phyloP scores from a whole-genome alignment of 2,113 vertebrate genomes.

The Nanorana parkeri region DNA sequence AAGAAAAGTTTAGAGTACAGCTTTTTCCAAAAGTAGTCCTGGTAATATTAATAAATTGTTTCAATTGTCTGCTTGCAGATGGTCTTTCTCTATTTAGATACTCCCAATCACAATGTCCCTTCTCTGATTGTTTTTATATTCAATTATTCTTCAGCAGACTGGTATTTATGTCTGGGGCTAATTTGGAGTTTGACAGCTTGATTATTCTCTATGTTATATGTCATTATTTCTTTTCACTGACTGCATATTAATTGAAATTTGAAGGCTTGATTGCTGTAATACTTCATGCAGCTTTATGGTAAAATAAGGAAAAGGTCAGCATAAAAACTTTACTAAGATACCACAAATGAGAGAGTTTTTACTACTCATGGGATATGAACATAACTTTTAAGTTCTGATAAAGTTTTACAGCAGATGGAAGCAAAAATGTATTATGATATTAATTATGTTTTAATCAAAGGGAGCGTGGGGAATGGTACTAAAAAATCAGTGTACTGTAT shows the following conservation, averaged over 20 bases:
- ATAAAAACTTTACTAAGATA: conserved; percentile 39
- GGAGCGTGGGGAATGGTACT: too few relatives aligned
- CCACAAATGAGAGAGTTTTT: not conserved
- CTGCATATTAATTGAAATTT: conserved; percentile 55
- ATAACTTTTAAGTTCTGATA: not conserved
- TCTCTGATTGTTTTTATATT: conserved; percentile 51
- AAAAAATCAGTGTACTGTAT: too few relatives aligned
- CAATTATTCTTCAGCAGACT: conserved; percentile 50
- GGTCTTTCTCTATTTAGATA: conserved; percentile 53
- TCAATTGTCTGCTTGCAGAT: conserved; percentile 46
- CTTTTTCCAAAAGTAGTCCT: not conserved
- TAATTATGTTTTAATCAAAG: not conserved
- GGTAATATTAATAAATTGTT: conserved; percentile 44
- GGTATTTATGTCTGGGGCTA: conserved; percentile 52
- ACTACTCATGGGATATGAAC: not conserved
- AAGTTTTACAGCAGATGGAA: not conserved
- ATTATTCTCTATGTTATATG: conserved; percentile 56
- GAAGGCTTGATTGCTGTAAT: conserved; percentile 47
- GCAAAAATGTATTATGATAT: not conserved
- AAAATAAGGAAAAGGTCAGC: conserved; percentile 45
- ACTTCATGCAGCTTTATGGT: conserved; percentile 42
- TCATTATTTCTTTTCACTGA: conserved; percentile 57
- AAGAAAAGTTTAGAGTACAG: too few relatives aligned
- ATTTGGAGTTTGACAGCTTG: conserved; percentile 55
- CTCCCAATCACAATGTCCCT: conserved; percentile 42